Conservation (phyloP, 2,888 invertebrate species). For the Agrypnus murinus region DNA sequence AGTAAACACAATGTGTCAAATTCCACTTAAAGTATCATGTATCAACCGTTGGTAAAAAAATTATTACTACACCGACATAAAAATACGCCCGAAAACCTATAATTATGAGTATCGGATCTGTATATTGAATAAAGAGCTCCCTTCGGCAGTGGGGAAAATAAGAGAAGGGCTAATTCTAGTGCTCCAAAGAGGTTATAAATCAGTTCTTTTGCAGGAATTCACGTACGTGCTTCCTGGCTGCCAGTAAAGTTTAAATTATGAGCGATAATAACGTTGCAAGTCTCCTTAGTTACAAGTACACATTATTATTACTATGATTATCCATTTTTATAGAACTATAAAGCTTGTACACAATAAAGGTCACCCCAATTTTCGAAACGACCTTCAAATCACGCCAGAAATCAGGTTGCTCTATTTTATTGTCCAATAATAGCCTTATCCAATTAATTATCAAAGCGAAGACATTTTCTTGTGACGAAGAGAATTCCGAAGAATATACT, state of each 20-base stretch:
- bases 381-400: background rate
- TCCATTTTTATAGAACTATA: background rate
- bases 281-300: conserved; percentile 32
- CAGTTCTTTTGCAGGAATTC: conserved; percentile 53
- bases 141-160: conserved; percentile 36
- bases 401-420: conserved; percentile 17
- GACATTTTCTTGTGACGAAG: conserved; percentile 20
- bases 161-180: conserved; percentile 57
- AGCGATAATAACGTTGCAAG: conserved; percentile 45
- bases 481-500: conserved; percentile 23
- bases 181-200: conserved; percentile 55
- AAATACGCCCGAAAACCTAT: conserved; percentile 49
- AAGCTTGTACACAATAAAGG: background rate
- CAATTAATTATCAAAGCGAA: conserved; percentile 25
- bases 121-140: conserved; percentile 57
- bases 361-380: background rate
- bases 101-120: conserved; percentile 56
- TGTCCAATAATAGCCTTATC: background rate
- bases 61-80: conserved; percentile 43
- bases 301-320: conserved; percentile 10
- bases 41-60: conserved; percentile 40
- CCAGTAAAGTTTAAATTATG: conserved; percentile 53
- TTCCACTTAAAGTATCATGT: conserved; percentile 43
- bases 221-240: conserved; percentile 54
- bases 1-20: conserved; percentile 44